Conservation (phyloP, 2,888 invertebrate genomes). For the Teleogryllus oceanicus region DNA sequence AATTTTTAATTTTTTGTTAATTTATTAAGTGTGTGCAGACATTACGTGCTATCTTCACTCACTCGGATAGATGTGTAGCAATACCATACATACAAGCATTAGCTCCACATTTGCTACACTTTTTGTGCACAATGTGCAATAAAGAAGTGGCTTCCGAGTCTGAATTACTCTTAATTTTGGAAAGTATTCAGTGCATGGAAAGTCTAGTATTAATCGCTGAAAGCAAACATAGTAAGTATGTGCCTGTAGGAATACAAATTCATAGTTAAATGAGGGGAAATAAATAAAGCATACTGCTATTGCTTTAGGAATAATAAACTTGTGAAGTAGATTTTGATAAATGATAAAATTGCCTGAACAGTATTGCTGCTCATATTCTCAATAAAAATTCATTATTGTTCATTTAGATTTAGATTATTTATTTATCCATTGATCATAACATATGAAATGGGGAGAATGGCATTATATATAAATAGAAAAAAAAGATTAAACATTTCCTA, state of each 20-base stretch:
- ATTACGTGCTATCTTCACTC: conserved; percentile 70
- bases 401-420: too few species aligned
- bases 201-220: conserved; percentile 69
- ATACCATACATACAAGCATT: conserved; percentile 78
- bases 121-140: conserved; percentile 62
- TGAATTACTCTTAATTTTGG: conserved; percentile 68
- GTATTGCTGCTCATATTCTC: too few species aligned
- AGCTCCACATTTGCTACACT: conserved; percentile 74
- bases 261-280: neutral
- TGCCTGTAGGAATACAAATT: neutral
- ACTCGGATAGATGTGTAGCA: conserved; percentile 65
- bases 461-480: too few species aligned
- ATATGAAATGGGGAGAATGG: too few species aligned
- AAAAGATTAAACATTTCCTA: too few species aligned
- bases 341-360: too few species aligned
- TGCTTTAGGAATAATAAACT: neutral
- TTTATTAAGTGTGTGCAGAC: conserved; percentile 80
- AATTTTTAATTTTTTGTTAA: too few species aligned
- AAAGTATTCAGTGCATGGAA: conserved; percentile 72
- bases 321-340: too few species aligned
- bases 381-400: too few species aligned
- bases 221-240: conserved; percentile 70
- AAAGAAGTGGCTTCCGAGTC: conserved; percentile 60
- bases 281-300: neutral
- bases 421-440: too few species aligned